phyloP scores from a whole-genome alignment of 2,888 invertebrate species.

The Tenthredo scrophulariae region DNA sequence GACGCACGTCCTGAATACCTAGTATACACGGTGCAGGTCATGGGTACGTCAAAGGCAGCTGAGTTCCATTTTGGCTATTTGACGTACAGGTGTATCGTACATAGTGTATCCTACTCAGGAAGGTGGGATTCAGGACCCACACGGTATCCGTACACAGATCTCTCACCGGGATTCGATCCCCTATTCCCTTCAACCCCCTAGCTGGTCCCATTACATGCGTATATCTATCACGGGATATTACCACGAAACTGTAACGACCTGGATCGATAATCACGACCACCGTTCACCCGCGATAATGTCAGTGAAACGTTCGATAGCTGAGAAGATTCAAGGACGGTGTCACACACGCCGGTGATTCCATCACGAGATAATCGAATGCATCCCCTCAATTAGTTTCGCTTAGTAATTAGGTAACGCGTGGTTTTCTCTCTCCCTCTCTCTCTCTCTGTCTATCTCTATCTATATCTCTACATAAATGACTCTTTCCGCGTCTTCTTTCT shows the following conservation, averaged over 20 bases:
- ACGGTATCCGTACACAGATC: not conserved
- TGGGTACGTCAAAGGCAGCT: slow-evolving; percentile 62
- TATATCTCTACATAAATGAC: not conserved
- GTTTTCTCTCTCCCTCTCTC: slow-evolving; percentile 24
- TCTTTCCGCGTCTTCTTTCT: not conserved
- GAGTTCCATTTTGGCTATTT: slow-evolving; percentile 71
- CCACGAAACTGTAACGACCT: slow-evolving; percentile 50
- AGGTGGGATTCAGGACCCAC: not conserved
- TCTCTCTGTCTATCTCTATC: slow-evolving; percentile 56
- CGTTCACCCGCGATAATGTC: not conserved
- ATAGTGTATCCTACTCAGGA: not conserved
- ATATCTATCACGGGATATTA: slow-evolving; percentile 66
- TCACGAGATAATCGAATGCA: slow-evolving; percentile 74
- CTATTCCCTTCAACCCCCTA: slow-evolving; percentile 55
- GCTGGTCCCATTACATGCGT: slow-evolving; percentile 47
- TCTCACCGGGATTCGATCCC: not conserved
- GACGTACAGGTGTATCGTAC: slow-evolving; percentile 21
- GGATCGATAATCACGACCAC: not conserved
- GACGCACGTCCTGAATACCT: slow-evolving; percentile 57
- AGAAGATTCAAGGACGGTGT: slow-evolving; percentile 46
- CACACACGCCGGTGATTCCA: slow-evolving; percentile 67
- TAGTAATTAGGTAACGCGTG: slow-evolving; percentile 68
- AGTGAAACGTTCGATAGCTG: not conserved
- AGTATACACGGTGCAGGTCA: slow-evolving; percentile 52
- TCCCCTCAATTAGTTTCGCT: slow-evolving; percentile 72